Base-by-base conservation (phyloP, 1,140 invertebrate species). In the Aradophagus sp. region DNA sequence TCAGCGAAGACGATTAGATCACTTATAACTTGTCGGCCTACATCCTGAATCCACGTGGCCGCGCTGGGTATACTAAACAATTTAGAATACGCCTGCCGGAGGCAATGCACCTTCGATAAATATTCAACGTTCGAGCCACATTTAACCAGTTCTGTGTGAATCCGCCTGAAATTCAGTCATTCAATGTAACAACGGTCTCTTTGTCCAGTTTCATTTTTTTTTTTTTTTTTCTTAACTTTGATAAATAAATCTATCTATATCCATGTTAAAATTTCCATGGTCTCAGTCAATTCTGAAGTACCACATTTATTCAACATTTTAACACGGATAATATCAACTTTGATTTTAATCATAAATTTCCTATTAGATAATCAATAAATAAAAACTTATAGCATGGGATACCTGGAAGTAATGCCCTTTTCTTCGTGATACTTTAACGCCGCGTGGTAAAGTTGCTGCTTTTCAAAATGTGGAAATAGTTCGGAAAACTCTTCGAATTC, bases 81-180 rank as follows among this genome's bases (percentile, higher is more conserved):
- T 75, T 90, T 88, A 75, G 93, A 90, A 81, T 97, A 95, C 19
- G 95, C 96, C 44, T 93, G 87, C 29, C 97, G 89, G 27, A 96
- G 84, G 80, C 97, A 98, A 77, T 97, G 92, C 17, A 99, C 87
- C 87, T 99, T 99, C 12, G 95, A 95, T 62, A 98, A 86, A 86
- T 97, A 99, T 85, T 99, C 97, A 12, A 91, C 90, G 81, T 97
- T 95, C n/a, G 92, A 94, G 16, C 90, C 89, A 83, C 96, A 98
- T 45, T 92, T 89, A 8, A 97, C 92, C 68, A 96, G 85, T 70
- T 96, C 94, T 0, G 95, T 94, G 42, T 96, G 91, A 36, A 94
- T 85, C 35, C 90, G 90, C 73, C 93, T 90, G 61, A 82, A 79
- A 23, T 36, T 14, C 1, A 59, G 20, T 23, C n/a, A n/a, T n/a